A percentile compares a stretch with the other conserved stretches of the same genome.
phyloP scores from a whole-genome alignment of 2,113 vertebrate genomes.

The Dermatemys mawii region DNA sequence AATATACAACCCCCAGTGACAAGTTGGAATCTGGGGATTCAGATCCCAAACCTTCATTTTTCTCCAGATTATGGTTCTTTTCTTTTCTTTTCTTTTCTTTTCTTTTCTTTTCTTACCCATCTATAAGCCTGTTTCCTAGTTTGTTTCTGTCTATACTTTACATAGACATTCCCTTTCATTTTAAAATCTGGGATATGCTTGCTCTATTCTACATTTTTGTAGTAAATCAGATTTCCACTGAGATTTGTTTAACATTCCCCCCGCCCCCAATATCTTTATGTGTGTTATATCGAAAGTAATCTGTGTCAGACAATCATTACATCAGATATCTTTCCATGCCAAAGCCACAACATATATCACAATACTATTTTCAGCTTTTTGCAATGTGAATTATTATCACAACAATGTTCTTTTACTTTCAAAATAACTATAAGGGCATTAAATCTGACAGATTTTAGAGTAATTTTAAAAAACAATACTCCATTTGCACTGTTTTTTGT shows the following conservation, averaged over 20 bases:
- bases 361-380: not conserved
- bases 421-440: not conserved
- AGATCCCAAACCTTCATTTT: not conserved
- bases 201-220: not conserved
- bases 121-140: not conserved
- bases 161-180: not conserved
- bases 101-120: not conserved
- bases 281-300: not conserved
- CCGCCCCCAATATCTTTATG: not conserved
- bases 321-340: not conserved
- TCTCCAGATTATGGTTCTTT: not conserved
- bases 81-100: too few relatives aligned
- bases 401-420: not conserved
- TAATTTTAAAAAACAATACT: not conserved
- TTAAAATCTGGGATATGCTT: not conserved
- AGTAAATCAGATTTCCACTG: not conserved
- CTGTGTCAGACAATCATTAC: rapidly evolving
- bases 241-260: not conserved
- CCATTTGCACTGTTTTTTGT: not conserved
- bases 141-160: not conserved
- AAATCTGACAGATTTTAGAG: not conserved
- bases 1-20: too few relatives aligned
- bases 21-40: not conserved
- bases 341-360: not conserved
- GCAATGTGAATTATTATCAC: not conserved